These are phyloP conservation scores for Apotomis capreana DNA, from an alignment of 2,888 invertebrate genomes.

Conservation along the genomic window DNA sequence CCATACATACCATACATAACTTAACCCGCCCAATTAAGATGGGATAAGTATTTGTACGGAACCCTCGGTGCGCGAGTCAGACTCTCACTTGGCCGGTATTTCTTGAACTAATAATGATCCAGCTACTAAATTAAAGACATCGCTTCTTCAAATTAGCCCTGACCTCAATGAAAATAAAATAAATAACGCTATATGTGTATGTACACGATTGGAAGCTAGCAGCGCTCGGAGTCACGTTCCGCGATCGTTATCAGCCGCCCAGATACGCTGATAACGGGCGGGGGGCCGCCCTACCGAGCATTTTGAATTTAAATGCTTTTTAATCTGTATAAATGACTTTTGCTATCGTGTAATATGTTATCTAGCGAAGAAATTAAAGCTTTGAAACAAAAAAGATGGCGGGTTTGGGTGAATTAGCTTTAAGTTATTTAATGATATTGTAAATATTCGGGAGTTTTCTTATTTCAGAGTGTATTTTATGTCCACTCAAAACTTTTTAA, in stretches of 20 bases:
- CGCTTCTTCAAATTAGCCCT: background rate
- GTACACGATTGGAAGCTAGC: conserved; percentile 20
- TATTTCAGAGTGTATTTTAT: too few species aligned
- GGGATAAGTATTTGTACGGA: too few species aligned
- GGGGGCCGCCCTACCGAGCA: conserved; percentile 37
- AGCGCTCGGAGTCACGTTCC: conserved; percentile 31
- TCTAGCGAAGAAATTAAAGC: background rate
- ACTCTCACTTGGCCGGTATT: too few species aligned
- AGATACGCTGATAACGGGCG: conserved; percentile 41
- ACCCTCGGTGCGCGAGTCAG: too few species aligned
- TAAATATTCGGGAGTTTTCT: too few species aligned
- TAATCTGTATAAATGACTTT: conserved; percentile 38
- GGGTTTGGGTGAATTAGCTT: too few species aligned
- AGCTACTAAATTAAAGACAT: too few species aligned
- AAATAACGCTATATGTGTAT: conserved; percentile 1
- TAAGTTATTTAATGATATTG: too few species aligned
- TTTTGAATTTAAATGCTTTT: conserved; percentile 38
- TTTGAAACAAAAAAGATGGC: background rate
- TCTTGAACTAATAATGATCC: too few species aligned
- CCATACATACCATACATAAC: too few species aligned
- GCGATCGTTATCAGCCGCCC: conserved; percentile 24
- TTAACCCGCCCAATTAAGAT: too few species aligned
- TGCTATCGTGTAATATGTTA: conserved; percentile 20
- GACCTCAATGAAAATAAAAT: conserved; percentile 2
- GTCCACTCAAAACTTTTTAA: too few species aligned